Evolutionary conservation across 2,888 invertebrate genomes (phyloP), one percentile per base, ranked within the genome.

Genomic region (Eilema sororculum): DNA sequence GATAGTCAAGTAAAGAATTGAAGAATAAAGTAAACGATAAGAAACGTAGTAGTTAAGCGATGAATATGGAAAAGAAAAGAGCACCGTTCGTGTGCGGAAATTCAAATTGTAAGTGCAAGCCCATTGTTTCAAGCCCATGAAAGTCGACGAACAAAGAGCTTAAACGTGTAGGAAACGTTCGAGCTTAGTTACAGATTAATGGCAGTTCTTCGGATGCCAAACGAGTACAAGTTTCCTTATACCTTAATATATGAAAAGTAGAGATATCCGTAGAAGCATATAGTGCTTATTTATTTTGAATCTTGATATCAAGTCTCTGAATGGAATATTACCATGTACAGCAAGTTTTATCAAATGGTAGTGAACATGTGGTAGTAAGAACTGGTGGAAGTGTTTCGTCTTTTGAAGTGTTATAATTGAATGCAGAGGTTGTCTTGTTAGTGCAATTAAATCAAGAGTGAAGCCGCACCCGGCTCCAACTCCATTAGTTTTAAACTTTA

Each of bases 391-490:
- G 78, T 83, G 78, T 84, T 79, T 78, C 82, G 80, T 83, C 84
- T 82, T 83, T 74, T 73, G 65, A 73, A 82, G 80, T 83, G 82
- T 85, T 86, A 82, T 85, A 89, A 88, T 89, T 87, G 85, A 89
- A 87, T 87, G 84, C 86, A 81, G 80, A 86, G 87, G 84, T 88
- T 85, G 84, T 85, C 89, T 90, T 89, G 89, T 91, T 90, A 90
- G 85, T 86, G 84, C 87, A 89, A 90, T 90, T 89, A 88, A 86
- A 88, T 86, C 82, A 87, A 84, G 83, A 80, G 83, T 79, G 77
- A 73, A 73, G 77, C 77, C 77, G 68, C 77, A 80, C 78, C 82
- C 78, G 69, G 72, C 76, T 78, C 72, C 77, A 83, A 84, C 81
- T 86, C 82, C 76, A 84, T 86, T 83, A 79, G 79, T 75, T 86